A percentile compares a stretch with the other conserved stretches of the same genome.
phyloP scores from a whole-genome alignment of 2,113 vertebrate genomes.

The Eonycteris spelaea region DNA sequence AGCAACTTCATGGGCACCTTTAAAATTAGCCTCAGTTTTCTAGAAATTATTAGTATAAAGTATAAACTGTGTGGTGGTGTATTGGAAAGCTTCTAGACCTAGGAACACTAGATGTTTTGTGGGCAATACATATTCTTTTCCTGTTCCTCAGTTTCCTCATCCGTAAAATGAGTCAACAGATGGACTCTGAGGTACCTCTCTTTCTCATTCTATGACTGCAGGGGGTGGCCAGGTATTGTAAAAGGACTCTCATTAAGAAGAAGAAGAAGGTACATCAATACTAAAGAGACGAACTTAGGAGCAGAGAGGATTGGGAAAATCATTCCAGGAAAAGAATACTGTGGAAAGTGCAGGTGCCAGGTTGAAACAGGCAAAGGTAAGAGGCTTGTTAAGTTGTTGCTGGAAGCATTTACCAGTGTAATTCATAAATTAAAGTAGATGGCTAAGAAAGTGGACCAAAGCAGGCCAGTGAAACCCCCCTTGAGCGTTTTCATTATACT shows the following conservation, averaged over 20 bases:
- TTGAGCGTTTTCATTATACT: neutral
- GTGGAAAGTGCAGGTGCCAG: neutral
- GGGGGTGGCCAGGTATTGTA: neutral
- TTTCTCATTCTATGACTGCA: neutral
- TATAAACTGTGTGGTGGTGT: neutral
- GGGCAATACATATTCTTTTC: neutral
- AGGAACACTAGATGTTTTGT: neutral
- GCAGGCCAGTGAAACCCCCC: neutral
- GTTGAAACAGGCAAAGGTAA: neutral
- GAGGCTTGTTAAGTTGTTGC: neutral
- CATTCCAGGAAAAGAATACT: neutral
- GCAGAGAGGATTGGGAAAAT: neutral
- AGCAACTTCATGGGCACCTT: neutral
- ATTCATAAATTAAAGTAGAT: neutral
- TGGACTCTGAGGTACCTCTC: neutral
- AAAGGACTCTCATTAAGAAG: neutral
- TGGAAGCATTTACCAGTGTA: neutral
- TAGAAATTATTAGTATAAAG: neutral
- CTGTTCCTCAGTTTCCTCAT: neutral
- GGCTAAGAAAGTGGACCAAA: neutral
- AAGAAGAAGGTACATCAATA: neutral
- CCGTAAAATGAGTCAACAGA: neutral
- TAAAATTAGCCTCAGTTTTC: conserved; percentile 20
- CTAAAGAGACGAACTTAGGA: neutral
- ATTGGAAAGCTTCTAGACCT: neutral